Evolutionary conservation across 2,113 vertebrate genomes (phyloP), one percentile per base, ranked within the genome.

Genomic region (Spea multiplicata): DNA sequence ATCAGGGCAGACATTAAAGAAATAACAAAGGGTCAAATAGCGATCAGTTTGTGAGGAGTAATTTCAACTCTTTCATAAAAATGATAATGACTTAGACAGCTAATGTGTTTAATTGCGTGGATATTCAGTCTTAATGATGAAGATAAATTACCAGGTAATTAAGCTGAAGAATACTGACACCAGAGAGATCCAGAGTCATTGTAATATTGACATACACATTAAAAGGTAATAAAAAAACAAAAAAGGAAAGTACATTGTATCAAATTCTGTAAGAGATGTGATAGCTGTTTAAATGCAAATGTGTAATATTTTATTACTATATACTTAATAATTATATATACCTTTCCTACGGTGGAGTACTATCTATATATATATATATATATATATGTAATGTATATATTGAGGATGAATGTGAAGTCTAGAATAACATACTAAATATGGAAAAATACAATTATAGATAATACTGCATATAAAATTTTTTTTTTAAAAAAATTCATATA

Each of bases 111-210:
- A 80, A 68, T 73, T 80, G 52, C 67, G 71, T 53, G 53, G 70
- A 79, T 72, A 72, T 72, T 73, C 48, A 53, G n/a, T 66, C 78
- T 16, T 80, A 73, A 80, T 73, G 71, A 80, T 80, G 71, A 80
- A 80, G 78, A 80, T 80, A 80, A 80, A 80, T 73, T 80, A 80
- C 61, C 50, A 59, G 71, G 49, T 73, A 80, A 80, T 80, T 73
- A 73, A 73, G 44, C 49, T 73, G 77, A 67, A 80, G 71, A 49
- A 47, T 73, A 46, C 14, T 73, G 64, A 80, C 71, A 73, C 61
- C 71, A 73, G 46, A 66, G 77, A 66, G 71, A 79, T 73, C 49
- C 48, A 14, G 68, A 72, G 62, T 66, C 69, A 50, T 66, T 73
- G 44, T 53, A 52, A 66, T 80, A 80, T 49, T 72, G 71, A 80